A percentile compares a stretch with the other conserved stretches of the same genome.
Evolutionary conservation across 2,888 invertebrate genomes (phyloP).

Genomic region (Petrophora chlorosata): DNA sequence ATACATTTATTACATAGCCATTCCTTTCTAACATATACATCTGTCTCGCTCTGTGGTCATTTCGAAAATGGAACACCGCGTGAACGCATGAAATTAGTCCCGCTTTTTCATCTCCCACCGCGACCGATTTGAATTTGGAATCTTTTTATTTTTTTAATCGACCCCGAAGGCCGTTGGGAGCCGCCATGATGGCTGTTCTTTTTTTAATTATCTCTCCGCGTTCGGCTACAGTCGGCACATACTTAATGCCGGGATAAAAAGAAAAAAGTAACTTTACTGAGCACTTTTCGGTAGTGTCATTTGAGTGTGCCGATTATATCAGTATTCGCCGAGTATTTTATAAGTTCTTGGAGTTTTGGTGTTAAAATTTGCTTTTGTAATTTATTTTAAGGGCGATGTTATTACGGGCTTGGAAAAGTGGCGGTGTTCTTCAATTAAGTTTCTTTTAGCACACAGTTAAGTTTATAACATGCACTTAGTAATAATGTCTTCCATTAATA

Average conservation of each 20-base stretch:
- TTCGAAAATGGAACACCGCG: constrained; percentile 74
- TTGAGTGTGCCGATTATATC: constrained; percentile 34
- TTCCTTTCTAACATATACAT: constrained; percentile 42
- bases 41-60: constrained; percentile 56
- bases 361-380: background rate
- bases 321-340: constrained; percentile 21
- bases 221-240: constrained; percentile 26
- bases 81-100: constrained; percentile 78
- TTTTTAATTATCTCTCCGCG: constrained; percentile 63
- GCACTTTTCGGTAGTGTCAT: constrained; percentile 29
- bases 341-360: constrained; percentile 18
- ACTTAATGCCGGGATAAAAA: constrained; percentile 23
- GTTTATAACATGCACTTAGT: too few species aligned
- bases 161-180: constrained; percentile 55
- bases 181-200: constrained; percentile 70
- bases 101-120: constrained; percentile 78
- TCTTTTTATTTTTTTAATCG: constrained; percentile 56
- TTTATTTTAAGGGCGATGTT: background rate
- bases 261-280: constrained; percentile 19
- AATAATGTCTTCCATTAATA: too few species aligned
- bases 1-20: constrained; percentile 70
- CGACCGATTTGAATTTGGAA: constrained; percentile 64
- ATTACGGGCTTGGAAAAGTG: background rate
- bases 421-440: background rate
- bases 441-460: too few species aligned